Conservation (phyloP, 2,113 vertebrate species). For the Sinocyclocheilus maitianheensis region DNA sequence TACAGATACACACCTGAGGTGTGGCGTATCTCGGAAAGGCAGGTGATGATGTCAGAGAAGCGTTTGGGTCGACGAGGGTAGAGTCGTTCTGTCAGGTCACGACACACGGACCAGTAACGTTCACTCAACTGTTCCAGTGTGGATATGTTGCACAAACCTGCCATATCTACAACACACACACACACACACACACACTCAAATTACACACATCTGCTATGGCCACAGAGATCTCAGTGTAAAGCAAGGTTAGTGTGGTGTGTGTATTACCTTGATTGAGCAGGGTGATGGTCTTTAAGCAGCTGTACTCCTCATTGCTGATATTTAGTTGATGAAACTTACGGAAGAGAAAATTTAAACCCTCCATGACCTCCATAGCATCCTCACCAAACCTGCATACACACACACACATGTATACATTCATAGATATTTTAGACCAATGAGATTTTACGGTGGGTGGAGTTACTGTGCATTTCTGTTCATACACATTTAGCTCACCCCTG, state of each 20-base stretch:
- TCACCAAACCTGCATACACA: conserved; percentile 84
- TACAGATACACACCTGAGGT: conserved; percentile 84
- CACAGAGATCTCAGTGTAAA: background rate
- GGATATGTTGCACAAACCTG: conserved; percentile 87
- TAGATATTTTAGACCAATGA: background rate
- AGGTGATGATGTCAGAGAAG: conserved; percentile 97
- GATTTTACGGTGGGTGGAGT: background rate
- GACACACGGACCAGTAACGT: conserved; percentile 97
- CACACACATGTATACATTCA: background rate
- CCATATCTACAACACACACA: conserved; percentile 80
- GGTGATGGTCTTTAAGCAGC: conserved; percentile 98
- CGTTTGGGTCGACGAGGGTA: conserved; percentile 95
- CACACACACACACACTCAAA: background rate
- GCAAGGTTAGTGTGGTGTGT: background rate
- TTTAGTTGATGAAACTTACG: conserved; percentile 95
- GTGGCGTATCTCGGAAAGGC: conserved; percentile 95
- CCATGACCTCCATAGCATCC: conserved; percentile 98
- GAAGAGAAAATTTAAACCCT: conserved; percentile 94
- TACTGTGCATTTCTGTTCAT: no score
- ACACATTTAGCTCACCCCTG: conserved; percentile 78
- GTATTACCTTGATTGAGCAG: conserved; percentile 94
- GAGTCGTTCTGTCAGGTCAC: conserved; percentile 95
- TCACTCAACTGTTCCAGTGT: conserved; percentile 96
- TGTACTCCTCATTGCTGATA: conserved; percentile 96
- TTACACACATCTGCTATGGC: background rate